Base-by-base conservation (phyloP, 2,888 invertebrate species). In the Acleris holmiana region DNA sequence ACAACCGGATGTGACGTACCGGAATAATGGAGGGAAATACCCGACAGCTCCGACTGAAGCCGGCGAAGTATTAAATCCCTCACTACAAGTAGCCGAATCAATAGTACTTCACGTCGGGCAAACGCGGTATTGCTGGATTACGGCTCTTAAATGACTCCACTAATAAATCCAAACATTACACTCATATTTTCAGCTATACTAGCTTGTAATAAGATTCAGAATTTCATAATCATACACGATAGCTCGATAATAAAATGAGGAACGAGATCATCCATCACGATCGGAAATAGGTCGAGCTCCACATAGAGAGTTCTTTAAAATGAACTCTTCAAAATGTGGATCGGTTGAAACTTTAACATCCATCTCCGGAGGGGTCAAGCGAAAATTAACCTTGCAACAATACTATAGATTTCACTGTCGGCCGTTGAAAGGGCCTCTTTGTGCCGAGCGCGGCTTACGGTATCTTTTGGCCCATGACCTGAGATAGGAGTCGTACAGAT, bases 401-500 rank as follows among this genome's bases (percentile, higher is more conserved):
- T 69, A 59, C 35, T 58, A 67, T 79, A 81, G 72, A 76, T 70
- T 71, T 67, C 68, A 78, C 54, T 77, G 71, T 79, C 67, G 76
- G 69, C 69, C 69, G 75, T 54, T 64, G 61, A 65, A 61, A 66
- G 57, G 23, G 55, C 19, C 48, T 50, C 60, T 57, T 60, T 68
- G 61, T 64, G 68, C 67, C 68, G 69, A 67, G 71, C 70, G 72
- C 70, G 72, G 72, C 78, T 86, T 85, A 85, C 88, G 86, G 87
- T 86, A 88, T 86, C 84, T 78, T 57, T 70, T 86, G 85, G 86
- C 87, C 88, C 87, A 78, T 83, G 87, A 85, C 85, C 86, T 78
- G 71, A 82, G 86, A 86, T 86, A 86, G 80, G 73, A 79, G 76
- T 73, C 72, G 77, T 77, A 80, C 74, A 86, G 85, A 88, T 86